phyloP scores from a whole-genome alignment of 1,140 invertebrate species.

The Pachyrhynchus sulphureomaculatus region DNA sequence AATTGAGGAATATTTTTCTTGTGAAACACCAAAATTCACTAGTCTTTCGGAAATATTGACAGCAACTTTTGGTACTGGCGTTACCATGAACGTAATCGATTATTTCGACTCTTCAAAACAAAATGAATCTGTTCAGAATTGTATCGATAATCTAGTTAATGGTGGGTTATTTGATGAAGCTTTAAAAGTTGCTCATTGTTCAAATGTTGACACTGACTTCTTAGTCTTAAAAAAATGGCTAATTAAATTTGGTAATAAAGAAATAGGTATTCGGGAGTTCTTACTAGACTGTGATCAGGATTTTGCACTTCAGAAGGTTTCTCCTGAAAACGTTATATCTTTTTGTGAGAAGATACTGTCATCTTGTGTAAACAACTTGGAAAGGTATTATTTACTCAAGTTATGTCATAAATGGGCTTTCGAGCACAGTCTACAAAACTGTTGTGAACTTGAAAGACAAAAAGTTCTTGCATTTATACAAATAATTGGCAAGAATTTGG shows the following conservation, averaged over 20 bases:
- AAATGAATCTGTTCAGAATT: constrained; percentile 51
- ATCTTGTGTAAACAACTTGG: constrained; percentile 42
- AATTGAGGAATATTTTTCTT: constrained; percentile 53
- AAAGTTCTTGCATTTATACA: constrained; percentile 55
- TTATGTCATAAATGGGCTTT: constrained; percentile 58
- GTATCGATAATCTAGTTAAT: constrained; percentile 55
- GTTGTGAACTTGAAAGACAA: constrained; percentile 55
- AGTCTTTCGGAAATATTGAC: constrained; percentile 56
- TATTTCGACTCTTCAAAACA: constrained; percentile 44
- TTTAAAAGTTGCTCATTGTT: constrained; percentile 58
- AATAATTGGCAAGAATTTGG: background rate
- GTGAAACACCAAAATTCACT: constrained; percentile 56
- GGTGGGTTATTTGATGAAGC: constrained; percentile 58
- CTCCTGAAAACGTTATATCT: constrained; percentile 55
- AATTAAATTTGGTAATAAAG: constrained; percentile 48
- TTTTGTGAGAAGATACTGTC: constrained; percentile 54
- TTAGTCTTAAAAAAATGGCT: constrained; percentile 58
- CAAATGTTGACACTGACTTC: constrained; percentile 53
- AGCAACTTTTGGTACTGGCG: constrained; percentile 51
- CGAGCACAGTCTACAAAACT: constrained; percentile 51
- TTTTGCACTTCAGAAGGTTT: constrained; percentile 58
- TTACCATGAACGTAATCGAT: constrained; percentile 48
- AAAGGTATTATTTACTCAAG: constrained; percentile 58
- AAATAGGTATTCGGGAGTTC: constrained; percentile 50
- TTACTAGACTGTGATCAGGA: constrained; percentile 59